These are phyloP conservation scores for Eucera pruinosa DNA, from an alignment of 2,888 invertebrate species.

Conservation along the genomic window DNA sequence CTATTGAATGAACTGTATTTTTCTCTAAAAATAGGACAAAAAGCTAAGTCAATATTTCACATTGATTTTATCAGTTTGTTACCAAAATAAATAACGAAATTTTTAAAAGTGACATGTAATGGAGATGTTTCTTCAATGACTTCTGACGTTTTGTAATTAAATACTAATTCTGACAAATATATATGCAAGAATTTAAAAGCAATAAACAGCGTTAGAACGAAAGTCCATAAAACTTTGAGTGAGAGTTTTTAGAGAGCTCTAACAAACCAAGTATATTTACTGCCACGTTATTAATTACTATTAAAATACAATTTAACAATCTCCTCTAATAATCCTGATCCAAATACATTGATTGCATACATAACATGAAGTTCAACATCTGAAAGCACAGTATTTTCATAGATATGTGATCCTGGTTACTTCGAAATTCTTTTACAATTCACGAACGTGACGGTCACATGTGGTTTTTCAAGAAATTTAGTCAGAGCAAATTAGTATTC, in stretches of 20 bases:
- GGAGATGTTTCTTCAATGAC: not conserved
- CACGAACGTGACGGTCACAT: slow-evolving; percentile 2
- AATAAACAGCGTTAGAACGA: slow-evolving; percentile 3
- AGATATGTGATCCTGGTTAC: not conserved
- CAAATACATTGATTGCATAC: too few species aligned
- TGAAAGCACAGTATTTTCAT: too few species aligned
- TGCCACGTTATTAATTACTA: too few species aligned
- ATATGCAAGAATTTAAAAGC: not conserved
- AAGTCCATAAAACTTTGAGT: slow-evolving; percentile 14
- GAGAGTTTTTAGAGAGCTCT: slow-evolving; percentile 9
- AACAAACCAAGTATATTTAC: not conserved
- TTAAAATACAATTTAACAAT: not conserved
- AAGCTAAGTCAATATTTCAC: too few species aligned
- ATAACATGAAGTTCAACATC: not conserved
- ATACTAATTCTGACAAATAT: not conserved
- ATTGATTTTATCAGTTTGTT: too few species aligned
- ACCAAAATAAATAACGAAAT: too few species aligned
- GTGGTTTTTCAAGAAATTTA: slow-evolving; percentile 37
- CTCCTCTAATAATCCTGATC: not conserved
- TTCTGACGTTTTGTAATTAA: not conserved
- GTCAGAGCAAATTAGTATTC: slow-evolving; percentile 70
- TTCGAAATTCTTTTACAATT: slow-evolving; percentile 5
- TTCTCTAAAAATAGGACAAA: too few species aligned
- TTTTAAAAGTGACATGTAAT: not conserved
- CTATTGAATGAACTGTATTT: too few species aligned